phyloP scores from a whole-genome alignment of 2,888 invertebrate species.

The Leptinotarsa haldemani region DNA sequence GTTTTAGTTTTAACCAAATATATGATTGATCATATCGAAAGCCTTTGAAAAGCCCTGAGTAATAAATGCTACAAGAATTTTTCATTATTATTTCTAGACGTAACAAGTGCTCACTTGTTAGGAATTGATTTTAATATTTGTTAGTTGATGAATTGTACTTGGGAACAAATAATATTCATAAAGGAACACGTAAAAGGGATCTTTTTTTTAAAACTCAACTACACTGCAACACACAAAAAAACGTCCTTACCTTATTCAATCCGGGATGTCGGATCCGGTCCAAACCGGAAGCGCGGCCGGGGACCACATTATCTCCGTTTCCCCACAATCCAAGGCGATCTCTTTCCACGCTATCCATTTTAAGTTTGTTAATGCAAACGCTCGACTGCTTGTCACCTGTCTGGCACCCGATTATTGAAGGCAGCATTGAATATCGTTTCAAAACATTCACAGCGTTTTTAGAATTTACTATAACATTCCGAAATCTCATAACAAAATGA shows the following conservation, averaged over 20 bases:
- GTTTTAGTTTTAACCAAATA: too few relatives aligned
- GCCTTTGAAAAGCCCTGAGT: too few relatives aligned
- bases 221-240: background rate
- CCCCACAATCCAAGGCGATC: slow-evolving; percentile 57
- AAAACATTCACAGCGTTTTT: background rate
- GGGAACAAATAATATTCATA: too few relatives aligned
- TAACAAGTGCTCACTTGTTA: too few relatives aligned
- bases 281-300: slow-evolving; percentile 51
- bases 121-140: too few relatives aligned
- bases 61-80: too few relatives aligned
- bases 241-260: slow-evolving; percentile 55
- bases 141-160: too few relatives aligned
- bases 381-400: slow-evolving; percentile 11
- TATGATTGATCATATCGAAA: too few relatives aligned
- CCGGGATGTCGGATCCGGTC: slow-evolving; percentile 52
- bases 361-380: slow-evolving; percentile 27
- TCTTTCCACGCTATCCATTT: slow-evolving; percentile 48
- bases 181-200: too few relatives aligned
- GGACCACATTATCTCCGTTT: slow-evolving; percentile 53
- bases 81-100: too few relatives aligned
- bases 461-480: background rate
- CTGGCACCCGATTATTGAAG: slow-evolving; percentile 27
- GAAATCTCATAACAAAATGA: background rate
- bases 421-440: too few relatives aligned
- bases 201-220: background rate